Conservation (phyloP, 2,797 vertebrate species). For the Anguilla anguilla region DNA sequence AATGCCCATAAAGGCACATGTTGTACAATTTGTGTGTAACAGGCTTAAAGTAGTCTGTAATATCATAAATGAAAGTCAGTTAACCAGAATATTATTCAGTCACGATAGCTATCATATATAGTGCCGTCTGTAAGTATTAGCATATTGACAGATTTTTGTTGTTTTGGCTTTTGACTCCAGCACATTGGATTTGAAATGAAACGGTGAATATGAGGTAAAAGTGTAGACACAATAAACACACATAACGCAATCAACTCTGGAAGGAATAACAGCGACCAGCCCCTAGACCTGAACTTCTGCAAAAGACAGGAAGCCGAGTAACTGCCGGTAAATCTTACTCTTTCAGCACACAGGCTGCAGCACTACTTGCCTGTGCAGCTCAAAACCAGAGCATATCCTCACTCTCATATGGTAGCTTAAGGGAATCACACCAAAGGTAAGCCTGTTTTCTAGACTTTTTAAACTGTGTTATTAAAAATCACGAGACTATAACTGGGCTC, state of each 20-base stretch:
- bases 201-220: background rate
- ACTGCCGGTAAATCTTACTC: background rate
- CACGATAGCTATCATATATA: background rate
- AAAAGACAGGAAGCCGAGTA: constrained; percentile 14
- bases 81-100: background rate
- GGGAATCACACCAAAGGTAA: background rate
- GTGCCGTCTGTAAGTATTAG: background rate
- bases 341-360: background rate
- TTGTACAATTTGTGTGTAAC: background rate
- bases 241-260: background rate
- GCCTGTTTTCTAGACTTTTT: background rate
- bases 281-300: background rate
- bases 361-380: background rate
- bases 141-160: background rate
- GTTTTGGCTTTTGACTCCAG: background rate
- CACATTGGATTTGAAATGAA: background rate
- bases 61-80: background rate
- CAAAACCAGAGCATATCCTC: background rate
- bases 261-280: background rate
- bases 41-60: too few relatives aligned
- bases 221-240: background rate
- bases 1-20: background rate
- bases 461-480: background rate
- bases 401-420: background rate
- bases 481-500: background rate